These are phyloP conservation scores for Falco cherrug DNA, from an alignment of 2,797 vertebrate species.

Conservation along the genomic window DNA sequence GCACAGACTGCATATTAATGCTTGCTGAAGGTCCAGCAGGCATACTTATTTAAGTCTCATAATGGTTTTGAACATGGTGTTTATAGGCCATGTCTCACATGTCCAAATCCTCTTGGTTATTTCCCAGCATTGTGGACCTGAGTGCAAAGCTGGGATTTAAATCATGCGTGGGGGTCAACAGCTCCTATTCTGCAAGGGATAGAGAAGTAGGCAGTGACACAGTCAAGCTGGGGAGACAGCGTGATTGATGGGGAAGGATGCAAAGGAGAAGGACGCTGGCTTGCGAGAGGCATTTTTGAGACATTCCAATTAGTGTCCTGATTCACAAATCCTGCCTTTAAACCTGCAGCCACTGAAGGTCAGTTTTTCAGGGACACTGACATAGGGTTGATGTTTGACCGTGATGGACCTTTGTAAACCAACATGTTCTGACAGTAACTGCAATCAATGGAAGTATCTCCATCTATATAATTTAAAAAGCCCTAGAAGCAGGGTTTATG, in stretches of 20 bases:
- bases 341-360: neutral
- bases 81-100: neutral
- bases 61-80: neutral
- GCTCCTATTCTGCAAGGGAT: neutral
- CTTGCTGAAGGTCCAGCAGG: neutral
- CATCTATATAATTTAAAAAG: neutral
- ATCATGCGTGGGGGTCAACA: neutral
- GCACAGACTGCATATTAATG: neutral
- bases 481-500: neutral
- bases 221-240: neutral
- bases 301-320: conserved; percentile 15
- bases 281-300: neutral
- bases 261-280: neutral
- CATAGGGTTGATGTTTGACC: neutral
- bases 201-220: neutral
- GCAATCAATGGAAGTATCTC: neutral
- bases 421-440: neutral
- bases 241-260: neutral
- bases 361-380: neutral
- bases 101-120: neutral
- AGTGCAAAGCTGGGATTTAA: neutral
- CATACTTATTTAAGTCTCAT: neutral
- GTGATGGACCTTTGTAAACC: neutral
- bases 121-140: neutral
- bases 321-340: conserved; percentile 43